Percentiles rank a stretch among this genome's conserved stretches.
Conservation (phyloP, 2,113 vertebrate species). For the Gymnocephalus cernua region DNA sequence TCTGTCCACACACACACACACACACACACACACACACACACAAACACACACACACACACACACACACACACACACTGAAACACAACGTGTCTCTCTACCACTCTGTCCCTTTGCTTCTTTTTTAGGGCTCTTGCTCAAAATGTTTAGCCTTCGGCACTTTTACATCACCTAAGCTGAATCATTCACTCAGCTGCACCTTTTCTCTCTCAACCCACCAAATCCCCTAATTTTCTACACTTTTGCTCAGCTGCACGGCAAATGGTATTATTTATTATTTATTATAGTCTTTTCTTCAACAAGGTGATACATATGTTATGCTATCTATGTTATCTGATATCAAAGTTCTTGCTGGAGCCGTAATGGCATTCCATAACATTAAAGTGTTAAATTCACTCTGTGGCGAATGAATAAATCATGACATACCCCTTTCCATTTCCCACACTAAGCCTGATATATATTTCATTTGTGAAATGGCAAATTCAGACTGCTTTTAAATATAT, state of each 20-base stretch:
- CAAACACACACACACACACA: too few relatives aligned
- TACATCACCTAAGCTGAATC: constrained; percentile 57
- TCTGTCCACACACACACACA: constrained; percentile 9
- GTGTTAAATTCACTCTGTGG: constrained; percentile 63
- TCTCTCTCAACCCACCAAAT: constrained; percentile 39
- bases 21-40: neutral
- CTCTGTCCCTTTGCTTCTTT: constrained; percentile 21
- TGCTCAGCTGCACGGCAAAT: constrained; percentile 27
- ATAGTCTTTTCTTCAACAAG: constrained; percentile 29
- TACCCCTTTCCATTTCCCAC: constrained; percentile 52
- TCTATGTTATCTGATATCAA: constrained; percentile 49
- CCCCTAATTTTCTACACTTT: constrained; percentile 8
- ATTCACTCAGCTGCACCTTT: constrained; percentile 49
- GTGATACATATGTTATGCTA: constrained; percentile 42
- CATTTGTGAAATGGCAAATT: constrained; percentile 63
- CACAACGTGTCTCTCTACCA: constrained; percentile 16
- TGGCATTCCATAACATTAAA: constrained; percentile 59
- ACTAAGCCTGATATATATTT: constrained; percentile 63
- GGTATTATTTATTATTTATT: constrained; percentile 4
- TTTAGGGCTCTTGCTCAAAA: constrained; percentile 57
- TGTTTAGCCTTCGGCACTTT: constrained; percentile 56
- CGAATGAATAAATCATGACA: constrained; percentile 76
- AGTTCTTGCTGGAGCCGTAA: constrained; percentile 55
- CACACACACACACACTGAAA: constrained; percentile 3
- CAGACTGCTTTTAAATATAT: constrained; percentile 24